Conservation (phyloP, 2,797 vertebrate species). For the Coracias cyanogaster region DNA sequence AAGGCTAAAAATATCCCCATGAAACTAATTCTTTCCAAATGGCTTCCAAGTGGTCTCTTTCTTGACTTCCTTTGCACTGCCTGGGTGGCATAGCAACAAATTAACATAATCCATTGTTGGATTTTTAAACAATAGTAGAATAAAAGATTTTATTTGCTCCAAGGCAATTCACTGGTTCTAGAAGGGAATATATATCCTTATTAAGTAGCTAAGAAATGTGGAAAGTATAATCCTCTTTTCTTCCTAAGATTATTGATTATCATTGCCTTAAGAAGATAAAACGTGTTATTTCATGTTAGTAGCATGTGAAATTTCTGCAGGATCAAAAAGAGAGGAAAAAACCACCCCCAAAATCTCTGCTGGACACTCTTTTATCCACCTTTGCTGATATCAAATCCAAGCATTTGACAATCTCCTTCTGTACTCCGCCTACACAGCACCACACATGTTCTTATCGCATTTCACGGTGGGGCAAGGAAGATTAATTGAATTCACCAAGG, state of each 20-base stretch:
- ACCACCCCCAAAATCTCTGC: not conserved
- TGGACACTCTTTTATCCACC: not conserved
- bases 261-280: not conserved
- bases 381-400: not conserved
- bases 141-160: not conserved
- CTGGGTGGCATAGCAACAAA: conserved; percentile 44
- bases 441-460: not conserved
- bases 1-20: conserved; percentile 40
- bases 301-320: not conserved
- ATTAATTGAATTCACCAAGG: not conserved
- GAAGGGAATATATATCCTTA: not conserved
- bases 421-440: not conserved
- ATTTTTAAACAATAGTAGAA: conserved; percentile 17
- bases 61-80: conserved; percentile 13
- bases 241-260: not conserved
- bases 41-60: conserved; percentile 17
- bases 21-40: conserved; percentile 56
- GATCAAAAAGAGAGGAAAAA: not conserved
- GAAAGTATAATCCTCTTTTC: not conserved
- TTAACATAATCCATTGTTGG: not conserved
- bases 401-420: not conserved
- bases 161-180: not conserved
- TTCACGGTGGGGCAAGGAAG: not conserved
- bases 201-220: not conserved
- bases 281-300: not conserved